Evolutionary conservation across 2,797 vertebrate species (phyloP).

Genomic region (Calcarius lapponicus): DNA sequence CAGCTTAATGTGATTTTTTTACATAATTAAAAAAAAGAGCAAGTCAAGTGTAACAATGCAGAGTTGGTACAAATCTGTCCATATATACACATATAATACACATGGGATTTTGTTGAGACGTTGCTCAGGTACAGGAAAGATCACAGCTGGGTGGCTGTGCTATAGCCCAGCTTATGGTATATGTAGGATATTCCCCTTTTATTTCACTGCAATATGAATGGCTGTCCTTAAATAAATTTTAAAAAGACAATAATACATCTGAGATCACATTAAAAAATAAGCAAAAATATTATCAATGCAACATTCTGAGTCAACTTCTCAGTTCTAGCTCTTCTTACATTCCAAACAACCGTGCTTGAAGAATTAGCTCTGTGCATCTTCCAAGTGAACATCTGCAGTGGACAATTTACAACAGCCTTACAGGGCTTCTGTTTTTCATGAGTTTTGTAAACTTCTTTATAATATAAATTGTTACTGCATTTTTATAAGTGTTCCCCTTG

Average conservation of each 20-base stretch:
- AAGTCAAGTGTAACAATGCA: constrained; percentile 82
- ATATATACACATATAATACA: constrained; percentile 70
- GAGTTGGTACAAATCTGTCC: constrained; percentile 81
- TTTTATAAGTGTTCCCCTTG: neutral
- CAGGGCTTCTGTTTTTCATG: neutral
- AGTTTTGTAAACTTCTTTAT: neutral
- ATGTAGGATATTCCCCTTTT: neutral
- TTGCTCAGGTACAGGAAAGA: constrained; percentile 55
- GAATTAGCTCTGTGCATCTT: neutral
- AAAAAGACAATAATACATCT: neutral
- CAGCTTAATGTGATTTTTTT: constrained; percentile 87
- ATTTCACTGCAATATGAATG: neutral
- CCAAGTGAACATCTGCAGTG: neutral
- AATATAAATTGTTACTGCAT: neutral
- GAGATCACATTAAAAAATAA: neutral
- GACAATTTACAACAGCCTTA: neutral
- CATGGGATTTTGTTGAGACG: constrained; percentile 25
- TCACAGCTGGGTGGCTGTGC: neutral
- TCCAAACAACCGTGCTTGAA: neutral
- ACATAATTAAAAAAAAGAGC: constrained; percentile 86
- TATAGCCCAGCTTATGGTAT: neutral
- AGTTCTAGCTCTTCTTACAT: neutral
- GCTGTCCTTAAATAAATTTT: neutral
- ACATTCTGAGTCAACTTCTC: neutral
- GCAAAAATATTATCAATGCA: neutral